Evolutionary conservation across 1,140 invertebrate genomes (phyloP).

Genomic region (Plectus sambesii): DNA sequence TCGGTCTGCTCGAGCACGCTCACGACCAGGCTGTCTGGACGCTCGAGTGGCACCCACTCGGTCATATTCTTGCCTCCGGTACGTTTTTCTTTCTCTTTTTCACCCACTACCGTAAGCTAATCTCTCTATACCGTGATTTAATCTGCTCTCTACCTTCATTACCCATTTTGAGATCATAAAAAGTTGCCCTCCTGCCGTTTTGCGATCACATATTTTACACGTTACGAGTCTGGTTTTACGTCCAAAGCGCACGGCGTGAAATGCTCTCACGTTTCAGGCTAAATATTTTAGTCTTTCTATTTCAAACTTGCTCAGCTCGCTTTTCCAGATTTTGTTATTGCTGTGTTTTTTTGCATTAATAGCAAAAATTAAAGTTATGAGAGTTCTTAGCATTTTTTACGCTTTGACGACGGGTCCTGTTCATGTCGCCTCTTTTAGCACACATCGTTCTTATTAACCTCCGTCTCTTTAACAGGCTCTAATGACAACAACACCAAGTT

Average conservation of each 20-base stretch:
- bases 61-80: conserved; percentile 92
- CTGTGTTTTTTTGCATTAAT: background rate
- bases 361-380: no score
- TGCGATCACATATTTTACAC: no score
- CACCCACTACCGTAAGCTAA: conserved; percentile 61
- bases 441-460: background rate
- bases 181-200: background rate
- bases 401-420: no score
- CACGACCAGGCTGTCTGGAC: conserved; percentile 99
- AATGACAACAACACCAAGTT: conserved; percentile 62
- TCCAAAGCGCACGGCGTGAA: no score
- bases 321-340: no score
- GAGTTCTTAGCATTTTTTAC: no score
- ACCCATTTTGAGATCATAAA: background rate
- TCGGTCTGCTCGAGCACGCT: conserved; percentile 90
- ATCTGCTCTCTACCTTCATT: background rate
- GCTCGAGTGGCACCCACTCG: conserved; percentile 94
- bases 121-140: conserved; percentile 6
- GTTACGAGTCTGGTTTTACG: no score
- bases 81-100: no score
- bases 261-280: no score
- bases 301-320: no score
- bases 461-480: conserved; percentile 29
- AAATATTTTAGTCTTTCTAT: no score
- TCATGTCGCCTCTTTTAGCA: conserved; percentile 7